phyloP scores from a whole-genome alignment of 2,888 invertebrate species.

The Isotomurus palustris region DNA sequence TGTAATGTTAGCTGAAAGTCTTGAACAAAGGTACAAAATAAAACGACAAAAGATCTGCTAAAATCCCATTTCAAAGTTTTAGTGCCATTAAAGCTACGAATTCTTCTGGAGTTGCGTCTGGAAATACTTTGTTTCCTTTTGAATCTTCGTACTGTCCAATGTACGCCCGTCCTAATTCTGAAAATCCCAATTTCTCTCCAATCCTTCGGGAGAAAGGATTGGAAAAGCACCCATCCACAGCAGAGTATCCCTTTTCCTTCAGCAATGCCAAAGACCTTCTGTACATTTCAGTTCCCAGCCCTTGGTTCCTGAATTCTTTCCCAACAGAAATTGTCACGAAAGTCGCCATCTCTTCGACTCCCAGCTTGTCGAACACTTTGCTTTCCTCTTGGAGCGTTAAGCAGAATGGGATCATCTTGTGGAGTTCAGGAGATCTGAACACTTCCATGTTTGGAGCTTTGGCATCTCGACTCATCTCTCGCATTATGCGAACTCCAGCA shows the following conservation, averaged over 20 bases:
- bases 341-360: constrained; percentile 30
- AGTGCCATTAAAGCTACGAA: constrained; percentile 26
- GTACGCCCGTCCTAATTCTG: constrained; percentile 17
- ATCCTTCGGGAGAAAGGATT: constrained; percentile 27
- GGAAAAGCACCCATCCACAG: constrained; percentile 32
- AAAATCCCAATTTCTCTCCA: constrained; percentile 31
- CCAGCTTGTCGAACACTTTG: constrained; percentile 26
- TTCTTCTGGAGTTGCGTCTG: constrained; percentile 26
- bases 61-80: constrained; percentile 18
- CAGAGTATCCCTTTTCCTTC: constrained; percentile 30
- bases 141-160: constrained; percentile 30
- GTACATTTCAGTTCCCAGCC: constrained; percentile 37
- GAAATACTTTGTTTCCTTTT: constrained; percentile 28
- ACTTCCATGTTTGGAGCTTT: constrained; percentile 31
- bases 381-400: constrained; percentile 28
- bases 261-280: constrained; percentile 24
- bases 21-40: too few relatives aligned
- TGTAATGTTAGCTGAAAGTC: too few relatives aligned
- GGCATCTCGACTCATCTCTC: constrained; percentile 30
- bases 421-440: constrained; percentile 26
- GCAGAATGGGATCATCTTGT: constrained; percentile 33
- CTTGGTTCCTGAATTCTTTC: constrained; percentile 27
- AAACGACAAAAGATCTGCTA: too few relatives aligned
- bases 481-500: constrained; percentile 29
- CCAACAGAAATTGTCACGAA: constrained; percentile 33